A percentile compares a stretch with the other conserved stretches of the same genome.
These are phyloP conservation scores for Gila robusta DNA, from an alignment of 2,797 vertebrate genomes.

Conservation along the genomic window DNA sequence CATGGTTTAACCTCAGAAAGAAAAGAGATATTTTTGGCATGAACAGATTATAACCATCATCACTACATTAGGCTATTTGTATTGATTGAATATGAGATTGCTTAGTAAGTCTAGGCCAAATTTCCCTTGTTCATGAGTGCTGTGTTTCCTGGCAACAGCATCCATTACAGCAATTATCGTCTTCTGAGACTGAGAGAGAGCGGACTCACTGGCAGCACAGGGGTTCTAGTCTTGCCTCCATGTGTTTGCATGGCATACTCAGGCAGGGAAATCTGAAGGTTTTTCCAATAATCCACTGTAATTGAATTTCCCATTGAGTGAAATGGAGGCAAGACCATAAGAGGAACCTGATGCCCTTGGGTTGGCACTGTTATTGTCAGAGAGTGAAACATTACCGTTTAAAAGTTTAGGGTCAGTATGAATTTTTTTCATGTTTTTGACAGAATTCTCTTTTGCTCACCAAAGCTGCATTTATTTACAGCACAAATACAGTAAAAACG, in stretches of 20 bases:
- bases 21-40: constrained; percentile 15
- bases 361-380: constrained; percentile 64
- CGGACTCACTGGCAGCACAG: constrained; percentile 18
- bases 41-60: constrained; percentile 8
- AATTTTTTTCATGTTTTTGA: background rate
- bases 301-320: constrained; percentile 56
- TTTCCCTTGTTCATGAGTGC: constrained; percentile 33
- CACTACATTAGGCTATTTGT: constrained; percentile 24
- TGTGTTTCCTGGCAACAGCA: constrained; percentile 45
- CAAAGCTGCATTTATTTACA: background rate
- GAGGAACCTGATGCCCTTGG: constrained; percentile 51
- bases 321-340: constrained; percentile 61
- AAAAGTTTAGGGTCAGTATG: background rate
- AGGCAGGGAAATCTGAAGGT: constrained; percentile 61
- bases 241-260: constrained; percentile 28
- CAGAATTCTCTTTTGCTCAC: background rate
- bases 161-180: constrained; percentile 42
- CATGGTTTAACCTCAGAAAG: background rate
- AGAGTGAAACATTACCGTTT: constrained; percentile 52
- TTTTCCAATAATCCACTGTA: constrained; percentile 63
- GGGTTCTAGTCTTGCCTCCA: constrained; percentile 30
- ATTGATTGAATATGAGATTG: constrained; percentile 19
- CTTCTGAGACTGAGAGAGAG: background rate
- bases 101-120: constrained; percentile 32
- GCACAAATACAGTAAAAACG: background rate